These are phyloP conservation scores for Torymus aiolomorphi DNA, from an alignment of 2,888 invertebrate species.

Conservation along the genomic window DNA sequence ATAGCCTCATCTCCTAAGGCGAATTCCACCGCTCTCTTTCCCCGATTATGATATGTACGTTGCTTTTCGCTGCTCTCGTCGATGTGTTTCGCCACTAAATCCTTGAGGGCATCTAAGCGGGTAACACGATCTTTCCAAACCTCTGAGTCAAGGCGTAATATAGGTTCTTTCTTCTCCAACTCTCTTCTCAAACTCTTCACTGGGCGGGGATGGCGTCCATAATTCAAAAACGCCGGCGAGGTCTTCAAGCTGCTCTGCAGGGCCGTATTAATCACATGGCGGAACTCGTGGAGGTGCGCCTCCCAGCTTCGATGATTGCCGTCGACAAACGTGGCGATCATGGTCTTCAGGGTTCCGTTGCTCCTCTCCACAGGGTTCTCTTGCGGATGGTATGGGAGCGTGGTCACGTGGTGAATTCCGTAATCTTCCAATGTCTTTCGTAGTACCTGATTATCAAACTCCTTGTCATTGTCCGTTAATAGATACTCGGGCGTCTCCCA, in stretches of 20 bases:
- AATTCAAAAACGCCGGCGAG: slow-evolving; percentile 5
- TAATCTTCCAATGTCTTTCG: slow-evolving; percentile 24
- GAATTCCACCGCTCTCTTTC: too few species aligned
- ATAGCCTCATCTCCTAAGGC: too few species aligned
- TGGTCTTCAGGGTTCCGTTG: slow-evolving; percentile 60
- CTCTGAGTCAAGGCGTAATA: too few species aligned
- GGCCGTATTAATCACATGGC: too few species aligned
- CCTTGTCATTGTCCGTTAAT: slow-evolving; percentile 33
- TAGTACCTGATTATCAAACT: slow-evolving; percentile 20
- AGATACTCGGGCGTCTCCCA: slow-evolving; percentile 26
- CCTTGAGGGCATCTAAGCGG: too few species aligned
- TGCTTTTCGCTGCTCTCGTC: too few species aligned
- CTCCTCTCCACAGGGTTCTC: slow-evolving; percentile 62
- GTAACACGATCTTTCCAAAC: too few species aligned
- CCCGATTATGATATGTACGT: too few species aligned
- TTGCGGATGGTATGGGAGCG: slow-evolving; percentile 60
- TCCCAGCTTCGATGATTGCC: too few species aligned
- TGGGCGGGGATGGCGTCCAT: neutral
- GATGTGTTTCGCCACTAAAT: too few species aligned
- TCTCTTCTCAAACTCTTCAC: neutral
- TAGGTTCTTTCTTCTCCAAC: too few species aligned
- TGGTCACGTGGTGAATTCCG: slow-evolving; percentile 38
- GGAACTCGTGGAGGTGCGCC: too few species aligned
- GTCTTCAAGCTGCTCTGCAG: neutral
- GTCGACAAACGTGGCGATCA: slow-evolving; percentile 33